Evolutionary conservation across 1,140 invertebrate species (phyloP), one percentile per base, ranked within the genome.

Genomic region (Drosophila baimaii): DNA sequence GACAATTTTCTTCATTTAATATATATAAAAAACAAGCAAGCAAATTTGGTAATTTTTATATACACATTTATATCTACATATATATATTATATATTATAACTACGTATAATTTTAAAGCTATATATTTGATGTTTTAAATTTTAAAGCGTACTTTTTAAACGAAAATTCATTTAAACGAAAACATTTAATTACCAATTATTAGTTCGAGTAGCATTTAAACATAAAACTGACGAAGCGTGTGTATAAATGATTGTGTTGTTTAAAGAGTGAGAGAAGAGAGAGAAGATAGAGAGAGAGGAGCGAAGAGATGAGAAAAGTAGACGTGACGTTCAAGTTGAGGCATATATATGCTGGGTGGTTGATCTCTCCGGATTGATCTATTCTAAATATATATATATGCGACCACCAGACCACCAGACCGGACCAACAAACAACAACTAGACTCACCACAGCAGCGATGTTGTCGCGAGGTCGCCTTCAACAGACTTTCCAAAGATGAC

Each of bases 151-250:
- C 71, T 74, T 85, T 85, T 84, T 85, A 84, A 66, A 52, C 43
- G 31, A 88, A 54, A 81, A 74, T 70, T 78, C 51, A 68, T 69
- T 72, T 77, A 76, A 74, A 89, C 64, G 39, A 54, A 17, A 83
- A 77, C 70, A 71, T 77, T 74, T 68, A 77, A 86, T 70, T 65
- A 80, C 71, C 71, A 84, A 75, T 90, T 80, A 86, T 80, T 81
- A 90, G 65, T 80, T 79, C 19, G 77, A 76, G 76, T 89, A 89
- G 85, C 74, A 85, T 82, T 81, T 82, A 81, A 81, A 89, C 82
- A 84, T 89, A 89, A 90, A 90, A 90, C 89, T 90, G 89, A 90
- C 89, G 89, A 90, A 90, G 89, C 75, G 81, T 90, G 89, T 90
- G 88, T 90, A 80, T 71, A 72, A 80, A 74, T 72, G 62, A 89